Evolutionary conservation across 2,797 vertebrate genomes (phyloP).

Genomic region (Selene dorsalis): DNA sequence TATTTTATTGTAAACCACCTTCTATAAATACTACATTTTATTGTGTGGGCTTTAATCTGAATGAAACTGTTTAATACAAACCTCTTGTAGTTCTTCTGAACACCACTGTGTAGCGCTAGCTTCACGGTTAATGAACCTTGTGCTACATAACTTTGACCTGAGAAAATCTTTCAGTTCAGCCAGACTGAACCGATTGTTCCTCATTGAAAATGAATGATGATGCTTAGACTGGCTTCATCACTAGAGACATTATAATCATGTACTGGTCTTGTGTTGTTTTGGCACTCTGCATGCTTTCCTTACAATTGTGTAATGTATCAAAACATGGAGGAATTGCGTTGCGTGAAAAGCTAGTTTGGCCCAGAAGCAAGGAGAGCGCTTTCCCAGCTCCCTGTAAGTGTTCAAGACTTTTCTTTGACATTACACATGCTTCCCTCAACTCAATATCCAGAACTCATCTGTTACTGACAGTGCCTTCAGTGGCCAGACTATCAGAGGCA

Average conservation of each 20-base stretch:
- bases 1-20: neutral
- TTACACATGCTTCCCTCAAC: neutral
- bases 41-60: neutral
- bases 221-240: neutral
- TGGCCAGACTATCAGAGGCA: neutral
- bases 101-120: conserved; percentile 31
- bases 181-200: neutral
- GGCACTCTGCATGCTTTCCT: conserved; percentile 2
- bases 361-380: neutral
- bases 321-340: neutral
- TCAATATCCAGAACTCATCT: neutral
- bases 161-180: neutral
- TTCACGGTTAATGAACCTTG: conserved; percentile 5
- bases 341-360: neutral
- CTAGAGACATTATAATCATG: neutral
- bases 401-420: neutral
- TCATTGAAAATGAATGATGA: neutral
- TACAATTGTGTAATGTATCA: neutral
- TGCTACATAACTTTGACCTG: conserved; percentile 17
- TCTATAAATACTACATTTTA: neutral
- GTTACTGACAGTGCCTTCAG: neutral
- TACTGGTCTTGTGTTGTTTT: neutral
- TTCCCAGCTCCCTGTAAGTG: neutral
- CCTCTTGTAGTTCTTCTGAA: conserved; percentile 32
- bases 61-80: neutral